A percentile compares a stretch with the other conserved stretches of the same genome.
phyloP scores from a whole-genome alignment of 2,888 invertebrate genomes.

The Matsumyia berberina region DNA sequence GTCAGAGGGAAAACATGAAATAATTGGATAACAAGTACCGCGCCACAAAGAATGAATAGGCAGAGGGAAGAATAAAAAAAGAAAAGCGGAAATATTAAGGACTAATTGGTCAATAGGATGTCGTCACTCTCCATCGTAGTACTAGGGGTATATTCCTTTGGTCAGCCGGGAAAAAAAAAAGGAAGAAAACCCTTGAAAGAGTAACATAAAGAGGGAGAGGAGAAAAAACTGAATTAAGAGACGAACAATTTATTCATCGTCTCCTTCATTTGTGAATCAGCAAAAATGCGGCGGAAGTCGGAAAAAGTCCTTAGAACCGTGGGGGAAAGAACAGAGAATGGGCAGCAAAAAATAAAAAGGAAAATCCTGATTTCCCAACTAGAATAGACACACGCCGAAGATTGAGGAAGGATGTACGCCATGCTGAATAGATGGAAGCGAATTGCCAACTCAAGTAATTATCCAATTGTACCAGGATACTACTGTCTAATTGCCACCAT shows the following conservation, averaged over 20 bases:
- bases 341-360: conserved; percentile 10
- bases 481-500: conserved; percentile 69
- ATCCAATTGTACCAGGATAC: conserved; percentile 74
- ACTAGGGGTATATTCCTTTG: conserved; percentile 22
- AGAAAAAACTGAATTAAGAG: conserved; percentile 50
- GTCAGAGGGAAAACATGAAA: conserved; percentile 47
- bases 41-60: conserved; percentile 32
- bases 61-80: conserved; percentile 10
- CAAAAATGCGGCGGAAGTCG: conserved; percentile 42
- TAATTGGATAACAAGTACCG: conserved; percentile 64
- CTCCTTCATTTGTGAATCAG: conserved; percentile 49
- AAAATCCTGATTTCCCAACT: neutral
- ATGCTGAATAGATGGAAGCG: conserved; percentile 59
- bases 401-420: conserved; percentile 61
- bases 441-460: conserved; percentile 74
- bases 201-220: conserved; percentile 8
- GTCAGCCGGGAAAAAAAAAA: conserved; percentile 33
- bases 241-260: conserved; percentile 67
- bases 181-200: neutral
- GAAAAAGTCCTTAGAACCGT: conserved; percentile 42
- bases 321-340: neutral
- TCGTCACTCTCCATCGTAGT: conserved; percentile 38
- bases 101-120: conserved; percentile 74
- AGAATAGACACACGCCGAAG: conserved; percentile 22
- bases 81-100: conserved; percentile 68